phyloP scores from a whole-genome alignment of 2,888 invertebrate species.

The Drepanosiphum platanoidis region DNA sequence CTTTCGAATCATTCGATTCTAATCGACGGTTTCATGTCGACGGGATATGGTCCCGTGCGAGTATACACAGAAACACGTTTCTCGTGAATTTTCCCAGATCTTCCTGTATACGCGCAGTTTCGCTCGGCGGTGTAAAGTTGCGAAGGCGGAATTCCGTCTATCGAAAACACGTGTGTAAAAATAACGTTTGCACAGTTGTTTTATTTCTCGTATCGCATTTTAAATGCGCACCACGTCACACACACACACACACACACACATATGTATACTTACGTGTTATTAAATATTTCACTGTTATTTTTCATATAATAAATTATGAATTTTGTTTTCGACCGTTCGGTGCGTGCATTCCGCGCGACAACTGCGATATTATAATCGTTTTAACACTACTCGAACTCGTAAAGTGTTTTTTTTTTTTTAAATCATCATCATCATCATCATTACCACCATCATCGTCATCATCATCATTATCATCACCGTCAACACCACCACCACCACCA shows the following conservation, averaged over 20 bases:
- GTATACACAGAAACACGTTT: background rate
- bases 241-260: background rate
- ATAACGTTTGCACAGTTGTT: slow-evolving; percentile 50
- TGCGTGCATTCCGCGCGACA: background rate
- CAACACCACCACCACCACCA: background rate
- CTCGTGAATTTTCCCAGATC: background rate
- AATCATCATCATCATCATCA: background rate
- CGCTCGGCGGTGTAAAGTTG: background rate
- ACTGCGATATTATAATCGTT: too few species aligned
- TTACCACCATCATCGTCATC: too few species aligned
- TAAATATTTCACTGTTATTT: background rate
- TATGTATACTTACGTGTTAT: background rate
- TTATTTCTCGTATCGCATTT: background rate
- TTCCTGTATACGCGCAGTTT: too few species aligned
- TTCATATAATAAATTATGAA: background rate
- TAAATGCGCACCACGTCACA: background rate
- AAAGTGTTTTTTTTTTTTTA: too few species aligned
- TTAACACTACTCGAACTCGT: background rate
- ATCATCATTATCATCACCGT: background rate
- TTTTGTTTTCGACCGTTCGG: background rate
- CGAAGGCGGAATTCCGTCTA: background rate
- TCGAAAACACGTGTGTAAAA: slow-evolving; percentile 13
- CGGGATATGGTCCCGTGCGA: too few species aligned
- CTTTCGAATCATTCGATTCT: too few species aligned
- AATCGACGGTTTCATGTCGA: too few species aligned